Conservation (phyloP, 2,888 invertebrate species). For the Amiota minor region DNA sequence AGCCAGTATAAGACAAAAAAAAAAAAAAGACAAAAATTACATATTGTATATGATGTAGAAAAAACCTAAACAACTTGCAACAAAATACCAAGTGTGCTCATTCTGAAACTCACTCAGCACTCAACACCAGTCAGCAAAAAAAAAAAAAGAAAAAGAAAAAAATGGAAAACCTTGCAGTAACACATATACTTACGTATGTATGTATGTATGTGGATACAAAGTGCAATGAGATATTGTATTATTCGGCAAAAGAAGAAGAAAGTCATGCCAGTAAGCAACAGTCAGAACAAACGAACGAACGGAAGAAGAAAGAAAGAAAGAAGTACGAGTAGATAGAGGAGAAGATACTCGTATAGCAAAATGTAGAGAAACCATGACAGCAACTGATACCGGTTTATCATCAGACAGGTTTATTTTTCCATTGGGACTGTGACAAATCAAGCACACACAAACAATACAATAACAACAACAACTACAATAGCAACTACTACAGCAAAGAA, state of each 20-base stretch:
- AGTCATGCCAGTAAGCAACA: background rate
- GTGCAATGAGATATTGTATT: background rate
- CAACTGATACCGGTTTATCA: conserved; percentile 59
- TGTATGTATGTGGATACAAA: no score
- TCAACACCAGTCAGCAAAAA: conserved; percentile 22
- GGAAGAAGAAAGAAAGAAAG: background rate
- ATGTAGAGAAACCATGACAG: conserved; percentile 11
- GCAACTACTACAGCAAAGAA: background rate
- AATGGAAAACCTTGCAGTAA: background rate
- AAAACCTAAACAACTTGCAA: conserved; percentile 59
- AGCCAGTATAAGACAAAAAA: background rate
- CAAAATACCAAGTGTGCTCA: conserved; percentile 56
- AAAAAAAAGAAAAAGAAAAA: conserved; percentile 13
- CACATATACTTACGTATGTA: no score
- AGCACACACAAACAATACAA: conserved; percentile 53
- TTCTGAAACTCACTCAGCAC: conserved; percentile 38
- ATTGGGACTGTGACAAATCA: conserved; percentile 64
- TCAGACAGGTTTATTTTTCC: conserved; percentile 63
- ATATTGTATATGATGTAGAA: conserved; percentile 22
- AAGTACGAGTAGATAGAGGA: conserved; percentile 34
- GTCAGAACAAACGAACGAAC: background rate
- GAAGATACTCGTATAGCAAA: conserved; percentile 48
- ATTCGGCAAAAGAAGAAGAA: conserved; percentile 11
- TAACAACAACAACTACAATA: background rate
- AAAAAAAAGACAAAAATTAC: background rate